Evolutionary conservation across 2,113 vertebrate genomes (phyloP).

Genomic region (Erythrocercus mccallii): DNA sequence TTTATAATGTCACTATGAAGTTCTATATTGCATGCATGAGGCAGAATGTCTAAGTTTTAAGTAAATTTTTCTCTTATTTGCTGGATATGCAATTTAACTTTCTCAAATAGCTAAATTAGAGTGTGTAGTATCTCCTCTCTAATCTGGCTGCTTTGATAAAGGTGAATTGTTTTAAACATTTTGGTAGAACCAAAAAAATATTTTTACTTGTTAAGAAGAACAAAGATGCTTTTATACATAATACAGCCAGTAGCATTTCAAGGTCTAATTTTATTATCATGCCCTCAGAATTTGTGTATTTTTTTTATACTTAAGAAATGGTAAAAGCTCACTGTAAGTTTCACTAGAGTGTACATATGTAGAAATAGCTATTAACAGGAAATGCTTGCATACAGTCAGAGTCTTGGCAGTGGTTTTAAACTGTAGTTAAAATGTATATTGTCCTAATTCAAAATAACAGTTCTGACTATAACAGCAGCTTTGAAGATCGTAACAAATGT

Average conservation of each 20-base stretch:
- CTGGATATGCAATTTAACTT: not conserved
- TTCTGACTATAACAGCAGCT: not conserved
- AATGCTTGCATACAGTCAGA: constrained; percentile 18
- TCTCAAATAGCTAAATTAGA: not conserved
- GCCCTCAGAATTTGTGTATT: not conserved
- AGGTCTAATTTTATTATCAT: not conserved
- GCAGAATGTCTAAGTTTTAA: not conserved
- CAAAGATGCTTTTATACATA: not conserved
- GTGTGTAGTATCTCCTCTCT: accelerated
- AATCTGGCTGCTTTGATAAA: not conserved
- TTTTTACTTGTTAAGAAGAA: not conserved
- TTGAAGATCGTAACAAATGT: not conserved
- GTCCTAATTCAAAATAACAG: not conserved
- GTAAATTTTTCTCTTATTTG: not conserved
- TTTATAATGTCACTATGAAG: not conserved
- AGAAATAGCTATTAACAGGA: constrained; percentile 55
- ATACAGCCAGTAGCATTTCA: not conserved
- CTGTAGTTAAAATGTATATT: not conserved
- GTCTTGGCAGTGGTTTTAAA: constrained; percentile 1
- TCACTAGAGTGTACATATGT: not conserved
- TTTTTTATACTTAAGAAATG: constrained; percentile 46
- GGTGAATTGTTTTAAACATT: not conserved
- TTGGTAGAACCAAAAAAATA: not conserved
- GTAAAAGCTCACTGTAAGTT: not conserved
- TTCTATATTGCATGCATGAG: not conserved